Percentiles rank a stretch among this genome's conserved stretches.
Conservation (phyloP, 2,888 invertebrate species). For the Criorhina ranunculi region DNA sequence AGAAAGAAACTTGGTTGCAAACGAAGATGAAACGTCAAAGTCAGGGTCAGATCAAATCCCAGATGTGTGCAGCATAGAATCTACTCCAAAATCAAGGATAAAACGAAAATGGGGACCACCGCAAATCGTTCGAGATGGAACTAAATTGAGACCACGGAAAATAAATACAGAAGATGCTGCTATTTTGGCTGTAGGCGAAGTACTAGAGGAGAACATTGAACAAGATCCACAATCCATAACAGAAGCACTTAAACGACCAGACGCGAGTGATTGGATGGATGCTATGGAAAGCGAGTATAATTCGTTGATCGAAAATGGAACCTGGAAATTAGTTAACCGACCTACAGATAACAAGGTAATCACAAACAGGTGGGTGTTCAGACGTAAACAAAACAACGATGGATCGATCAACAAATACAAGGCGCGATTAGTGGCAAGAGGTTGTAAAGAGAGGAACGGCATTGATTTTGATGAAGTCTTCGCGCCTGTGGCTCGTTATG, state of each 20-base stretch:
- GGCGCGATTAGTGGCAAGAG: constrained; percentile 37
- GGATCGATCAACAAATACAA: constrained; percentile 35
- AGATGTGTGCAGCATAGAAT: too few relatives aligned
- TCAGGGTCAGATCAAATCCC: too few relatives aligned
- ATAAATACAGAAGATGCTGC: too few relatives aligned
- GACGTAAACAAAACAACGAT: constrained; percentile 15
- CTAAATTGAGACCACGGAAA: too few relatives aligned
- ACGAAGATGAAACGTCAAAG: background rate
- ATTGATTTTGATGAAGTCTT: constrained; percentile 24
- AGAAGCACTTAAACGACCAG: constrained; percentile 25
- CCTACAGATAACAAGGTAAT: constrained; percentile 23
- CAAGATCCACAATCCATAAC: constrained; percentile 4
- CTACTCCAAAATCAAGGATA: background rate
- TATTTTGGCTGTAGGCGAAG: background rate
- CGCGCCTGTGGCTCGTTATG: too few relatives aligned
- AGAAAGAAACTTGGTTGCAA: background rate
- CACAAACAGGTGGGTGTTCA: constrained; percentile 47
- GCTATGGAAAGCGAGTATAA: constrained; percentile 48
- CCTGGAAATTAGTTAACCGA: constrained; percentile 41
- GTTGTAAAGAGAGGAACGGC: constrained; percentile 40
- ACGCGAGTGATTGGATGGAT: constrained; percentile 31
- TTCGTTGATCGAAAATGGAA: constrained; percentile 37
- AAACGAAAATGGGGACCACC: too few relatives aligned
- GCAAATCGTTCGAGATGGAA: too few relatives aligned
- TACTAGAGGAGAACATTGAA: constrained; percentile 1